Evolutionary conservation across 2,888 invertebrate species (phyloP).

Genomic region (Petrolisthes cinctipes): DNA sequence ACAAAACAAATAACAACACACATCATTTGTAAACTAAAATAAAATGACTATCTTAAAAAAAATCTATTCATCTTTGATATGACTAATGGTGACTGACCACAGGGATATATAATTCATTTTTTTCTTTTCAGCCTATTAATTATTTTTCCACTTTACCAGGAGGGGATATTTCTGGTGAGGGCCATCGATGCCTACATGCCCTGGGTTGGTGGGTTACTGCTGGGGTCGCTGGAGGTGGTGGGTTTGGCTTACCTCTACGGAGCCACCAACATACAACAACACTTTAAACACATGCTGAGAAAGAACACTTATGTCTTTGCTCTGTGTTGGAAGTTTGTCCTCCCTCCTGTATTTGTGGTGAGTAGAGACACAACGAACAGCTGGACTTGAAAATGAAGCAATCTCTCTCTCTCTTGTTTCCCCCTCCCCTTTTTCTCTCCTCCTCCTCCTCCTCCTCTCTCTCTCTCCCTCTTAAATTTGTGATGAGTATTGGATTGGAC

Average conservation of each 20-base stretch:
- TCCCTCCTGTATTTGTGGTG: conserved; percentile 41
- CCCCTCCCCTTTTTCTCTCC: no score
- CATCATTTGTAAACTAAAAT: no score
- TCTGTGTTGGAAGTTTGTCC: conserved; percentile 43
- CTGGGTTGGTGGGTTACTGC: conserved; percentile 36
- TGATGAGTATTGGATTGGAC: no score
- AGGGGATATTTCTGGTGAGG: conserved; percentile 46
- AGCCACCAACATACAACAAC: conserved; percentile 30
- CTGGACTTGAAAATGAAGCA: not conserved
- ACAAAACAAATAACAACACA: no score
- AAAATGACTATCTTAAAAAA: no score
- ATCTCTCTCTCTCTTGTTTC: no score
- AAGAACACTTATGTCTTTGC: conserved; percentile 8
- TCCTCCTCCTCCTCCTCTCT: no score
- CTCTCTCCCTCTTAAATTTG: not conserved
- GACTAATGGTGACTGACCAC: no score
- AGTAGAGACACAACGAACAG: no score
- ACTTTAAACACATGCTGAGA: conserved; percentile 48
- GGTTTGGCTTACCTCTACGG: conserved; percentile 53
- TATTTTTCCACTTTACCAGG: conserved; percentile 14
- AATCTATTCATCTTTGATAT: no score
- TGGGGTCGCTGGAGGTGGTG: conserved; percentile 43
- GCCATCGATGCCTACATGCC: conserved; percentile 56
- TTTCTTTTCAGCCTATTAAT: no score
- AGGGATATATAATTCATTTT: no score